These are phyloP conservation scores for Terebella lapidaria DNA, from an alignment of 2,888 invertebrate genomes.

Conservation along the genomic window DNA sequence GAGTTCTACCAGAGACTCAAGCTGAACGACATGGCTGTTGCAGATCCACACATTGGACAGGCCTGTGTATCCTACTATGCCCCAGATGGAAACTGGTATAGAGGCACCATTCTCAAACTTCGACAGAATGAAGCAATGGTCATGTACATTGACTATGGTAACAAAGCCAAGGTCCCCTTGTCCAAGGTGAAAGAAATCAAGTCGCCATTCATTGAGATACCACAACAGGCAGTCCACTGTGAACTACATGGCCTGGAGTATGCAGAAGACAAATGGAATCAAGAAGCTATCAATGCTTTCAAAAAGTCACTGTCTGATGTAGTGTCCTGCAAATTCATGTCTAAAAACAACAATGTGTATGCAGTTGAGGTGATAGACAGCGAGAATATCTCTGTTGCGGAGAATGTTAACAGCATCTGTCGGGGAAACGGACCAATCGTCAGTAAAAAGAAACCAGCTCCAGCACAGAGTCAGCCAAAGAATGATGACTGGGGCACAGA, in stretches of 20 bases:
- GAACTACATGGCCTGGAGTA: conserved; percentile 19
- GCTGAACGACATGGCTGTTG: conserved; percentile 54
- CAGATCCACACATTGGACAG: conserved; percentile 59
- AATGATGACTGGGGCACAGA: background rate
- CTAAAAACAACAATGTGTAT: background rate
- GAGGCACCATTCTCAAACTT: conserved; percentile 9
- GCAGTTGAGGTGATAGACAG: background rate
- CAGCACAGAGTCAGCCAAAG: background rate
- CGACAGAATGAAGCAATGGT: conserved; percentile 30
- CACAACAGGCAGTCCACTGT: conserved; percentile 39
- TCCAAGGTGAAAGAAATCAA: conserved; percentile 33
- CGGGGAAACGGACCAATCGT: background rate
- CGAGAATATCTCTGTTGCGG: background rate
- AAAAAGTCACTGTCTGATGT: background rate
- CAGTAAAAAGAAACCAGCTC: background rate
- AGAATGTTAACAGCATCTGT: background rate
- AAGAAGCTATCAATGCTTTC: background rate
- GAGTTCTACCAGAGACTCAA: conserved; percentile 19
- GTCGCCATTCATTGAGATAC: conserved; percentile 32
- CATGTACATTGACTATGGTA: conserved; percentile 48
- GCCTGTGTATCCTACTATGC: conserved; percentile 67
- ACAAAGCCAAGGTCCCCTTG: conserved; percentile 31
- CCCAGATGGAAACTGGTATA: conserved; percentile 63
- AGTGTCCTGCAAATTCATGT: background rate
- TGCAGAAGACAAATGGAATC: background rate